Evolutionary conservation across 1,140 invertebrate species (phyloP), one percentile per base, ranked within the genome.

Genomic region (Rhopalosiphum padi): DNA sequence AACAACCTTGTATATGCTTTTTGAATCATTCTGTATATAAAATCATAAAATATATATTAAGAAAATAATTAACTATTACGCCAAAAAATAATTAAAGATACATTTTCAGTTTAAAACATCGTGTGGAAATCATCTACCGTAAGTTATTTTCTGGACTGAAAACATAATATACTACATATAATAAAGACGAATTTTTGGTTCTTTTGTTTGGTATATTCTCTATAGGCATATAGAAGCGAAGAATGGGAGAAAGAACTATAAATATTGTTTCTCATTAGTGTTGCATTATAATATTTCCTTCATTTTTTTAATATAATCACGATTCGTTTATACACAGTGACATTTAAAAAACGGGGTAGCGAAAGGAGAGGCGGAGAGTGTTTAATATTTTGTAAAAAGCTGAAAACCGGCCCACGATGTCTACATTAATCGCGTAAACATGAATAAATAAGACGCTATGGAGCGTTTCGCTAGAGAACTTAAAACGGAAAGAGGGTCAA

Each of bases 371-470:
- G 30, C 11, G 30, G 30, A 15, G 18, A 53, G n/a, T 51, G n/a
- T 53, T 88, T 53, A 35, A 86, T 86, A 77, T 6, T 46, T 86
- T 25, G 25, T n/a, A 86, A 48, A 86, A 46, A n/a, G 43, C 87
- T 88, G n/a, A 6, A 35, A 51, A 68, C 30, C 86, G 15, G n/a
- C 18, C 46, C 18, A n/a, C 21, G 48, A 88, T 35, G 43, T 85
- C 83, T 85, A 85, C 86, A 88, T 48, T 51, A 51, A 35, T 88
- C 43, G 86, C 46, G 35, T 51, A 48, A 88, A 88, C 43, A 88
- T 88, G 46, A 88, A 88, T 88, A 88, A 88, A 48, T 88, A 88
- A 88, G 86, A 51, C 35, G 46, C 86, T n/a, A 51, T 35, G 41
- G 46, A n/a, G 46, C 46, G 46, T 88, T 88, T 48, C 46, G 46